Conservation (phyloP, 2,888 invertebrate genomes). For the Sarcophaga subvicina region DNA sequence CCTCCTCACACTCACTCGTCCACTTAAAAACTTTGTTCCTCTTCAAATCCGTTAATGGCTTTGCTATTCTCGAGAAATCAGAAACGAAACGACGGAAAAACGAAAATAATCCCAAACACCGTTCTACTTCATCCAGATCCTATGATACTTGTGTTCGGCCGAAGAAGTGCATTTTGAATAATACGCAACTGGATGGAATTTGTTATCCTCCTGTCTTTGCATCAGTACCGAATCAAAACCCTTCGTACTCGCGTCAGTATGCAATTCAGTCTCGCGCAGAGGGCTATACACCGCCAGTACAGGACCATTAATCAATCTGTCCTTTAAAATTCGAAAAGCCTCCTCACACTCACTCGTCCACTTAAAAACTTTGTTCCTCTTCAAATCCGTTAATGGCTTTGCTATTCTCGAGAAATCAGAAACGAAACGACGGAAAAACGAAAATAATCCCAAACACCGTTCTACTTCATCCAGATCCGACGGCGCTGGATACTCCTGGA, state of each 20-base stretch:
- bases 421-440: conserved; percentile 46
- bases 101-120: conserved; percentile 26
- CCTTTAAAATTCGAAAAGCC: conserved; percentile 24
- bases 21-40: neutral
- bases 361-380: neutral
- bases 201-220: conserved; percentile 14
- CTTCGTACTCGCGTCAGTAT: conserved; percentile 12
- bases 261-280: conserved; percentile 67
- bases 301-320: neutral
- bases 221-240: conserved; percentile 23
- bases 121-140: conserved; percentile 38
- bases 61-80: conserved; percentile 72
- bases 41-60: conserved; percentile 66
- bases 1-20: neutral
- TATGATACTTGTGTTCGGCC: conserved; percentile 79
- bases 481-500: conserved; percentile 9
- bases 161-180: neutral
- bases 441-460: conserved; percentile 21
- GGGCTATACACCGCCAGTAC: conserved; percentile 21
- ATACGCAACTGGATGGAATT: conserved; percentile 71
- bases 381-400: conserved; percentile 68
- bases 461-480: neutral
- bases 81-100: conserved; percentile 49
- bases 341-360: conserved; percentile 3
- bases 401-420: conserved; percentile 72